A percentile compares a stretch with the other conserved stretches of the same genome.
Conservation (phyloP, 2,888 invertebrate genomes). For the Galeopsomyia nigrocyanea region DNA sequence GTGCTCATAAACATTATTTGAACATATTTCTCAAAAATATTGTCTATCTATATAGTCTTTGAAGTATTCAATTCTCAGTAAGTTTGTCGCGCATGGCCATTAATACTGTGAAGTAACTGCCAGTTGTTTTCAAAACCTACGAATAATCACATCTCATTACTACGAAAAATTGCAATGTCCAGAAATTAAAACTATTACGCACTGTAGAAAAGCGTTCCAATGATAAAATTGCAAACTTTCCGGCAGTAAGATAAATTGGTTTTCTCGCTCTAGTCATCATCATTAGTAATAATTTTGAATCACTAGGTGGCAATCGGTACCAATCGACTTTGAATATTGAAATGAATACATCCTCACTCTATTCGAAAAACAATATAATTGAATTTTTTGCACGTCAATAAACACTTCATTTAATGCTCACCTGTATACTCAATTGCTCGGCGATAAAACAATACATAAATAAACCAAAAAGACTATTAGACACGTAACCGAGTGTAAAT, state of each 20-base stretch:
- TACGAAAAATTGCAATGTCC: background rate
- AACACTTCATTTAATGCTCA: background rate
- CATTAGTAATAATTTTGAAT: constrained; percentile 50
- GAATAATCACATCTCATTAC: no score
- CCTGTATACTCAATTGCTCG: background rate
- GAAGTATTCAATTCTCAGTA: no score
- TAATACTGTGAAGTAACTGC: constrained; percentile 21
- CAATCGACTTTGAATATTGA: constrained; percentile 52
- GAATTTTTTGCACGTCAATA: background rate
- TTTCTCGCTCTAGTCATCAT: constrained; percentile 49
- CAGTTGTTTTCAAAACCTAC: constrained; percentile 25
- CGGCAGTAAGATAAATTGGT: constrained; percentile 55
- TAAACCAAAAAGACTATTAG: background rate
- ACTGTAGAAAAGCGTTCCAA: constrained; percentile 26
- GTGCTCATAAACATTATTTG: no score
- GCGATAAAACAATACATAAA: constrained; percentile 3
- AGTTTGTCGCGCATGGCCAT: constrained; percentile 17
- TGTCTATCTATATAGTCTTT: no score
- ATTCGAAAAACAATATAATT: constrained; percentile 17
- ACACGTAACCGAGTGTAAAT: background rate
- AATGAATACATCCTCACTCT: constrained; percentile 50
- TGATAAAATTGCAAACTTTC: constrained; percentile 56
- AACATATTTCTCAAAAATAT: no score
- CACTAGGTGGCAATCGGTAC: constrained; percentile 48
- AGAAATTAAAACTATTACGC: background rate